Percentiles rank a stretch among this genome's conserved stretches.
phyloP scores from a whole-genome alignment of 1,140 invertebrate species.

The Calycopis cecrops region DNA sequence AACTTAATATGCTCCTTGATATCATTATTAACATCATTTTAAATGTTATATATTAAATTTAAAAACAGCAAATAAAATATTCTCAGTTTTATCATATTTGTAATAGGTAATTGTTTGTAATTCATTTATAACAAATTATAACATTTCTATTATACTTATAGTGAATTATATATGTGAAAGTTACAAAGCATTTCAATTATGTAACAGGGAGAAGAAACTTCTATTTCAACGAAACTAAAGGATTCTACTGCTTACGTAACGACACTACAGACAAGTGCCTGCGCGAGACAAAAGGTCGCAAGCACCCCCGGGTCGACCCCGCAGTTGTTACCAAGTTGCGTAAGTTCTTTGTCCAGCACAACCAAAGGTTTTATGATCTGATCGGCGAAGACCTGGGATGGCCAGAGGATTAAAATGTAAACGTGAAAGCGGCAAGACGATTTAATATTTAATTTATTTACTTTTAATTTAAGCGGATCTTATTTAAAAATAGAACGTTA shows the following conservation, averaged over 20 bases:
- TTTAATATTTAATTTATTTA: no score
- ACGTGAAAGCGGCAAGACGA: not conserved
- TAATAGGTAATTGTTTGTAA: no score
- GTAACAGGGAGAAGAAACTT: conserved; percentile 88
- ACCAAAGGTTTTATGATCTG: conserved; percentile 95
- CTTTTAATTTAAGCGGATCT: no score
- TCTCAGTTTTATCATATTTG: no score
- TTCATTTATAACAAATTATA: no score
- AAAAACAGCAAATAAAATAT: no score
- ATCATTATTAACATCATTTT: no score
- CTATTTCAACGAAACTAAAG: conserved; percentile 97
- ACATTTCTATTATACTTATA: no score
- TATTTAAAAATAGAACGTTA: no score
- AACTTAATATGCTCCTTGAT: no score
- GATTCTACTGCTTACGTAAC: conserved; percentile 95
- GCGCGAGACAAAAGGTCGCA: conserved; percentile 94
- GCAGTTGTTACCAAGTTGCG: conserved; percentile 90
- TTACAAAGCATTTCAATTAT: conserved; percentile 46
- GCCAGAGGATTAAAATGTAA: conserved; percentile 82
- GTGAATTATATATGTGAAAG: no score
- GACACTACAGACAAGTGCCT: conserved; percentile 93
- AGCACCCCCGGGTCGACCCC: conserved; percentile 91
- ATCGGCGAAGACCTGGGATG: conserved; percentile 94
- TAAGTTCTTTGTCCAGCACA: conserved; percentile 96
- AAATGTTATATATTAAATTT: no score